A percentile compares a stretch with the other conserved stretches of the same genome.
Conservation (phyloP, 2,888 invertebrate genomes). For the Abscondita cerata region DNA sequence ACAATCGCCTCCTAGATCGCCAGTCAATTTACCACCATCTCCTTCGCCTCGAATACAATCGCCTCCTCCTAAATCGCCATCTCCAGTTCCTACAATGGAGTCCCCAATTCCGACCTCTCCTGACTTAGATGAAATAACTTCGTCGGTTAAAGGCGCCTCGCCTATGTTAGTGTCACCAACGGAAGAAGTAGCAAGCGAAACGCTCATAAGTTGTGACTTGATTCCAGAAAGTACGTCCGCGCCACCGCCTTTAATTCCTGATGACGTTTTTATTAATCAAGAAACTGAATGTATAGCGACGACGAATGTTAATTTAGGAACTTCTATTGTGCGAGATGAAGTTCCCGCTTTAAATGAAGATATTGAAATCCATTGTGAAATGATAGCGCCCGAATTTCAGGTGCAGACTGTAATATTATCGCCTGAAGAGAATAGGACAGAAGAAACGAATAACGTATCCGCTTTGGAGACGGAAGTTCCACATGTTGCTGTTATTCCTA, state of each 20-base stretch:
- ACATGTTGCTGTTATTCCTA: slow-evolving; percentile 51
- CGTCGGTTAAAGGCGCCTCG: slow-evolving; percentile 52
- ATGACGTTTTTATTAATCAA: slow-evolving; percentile 26
- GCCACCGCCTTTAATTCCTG: slow-evolving; percentile 2
- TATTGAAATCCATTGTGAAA: slow-evolving; percentile 43
- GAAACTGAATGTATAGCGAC: slow-evolving; percentile 42
- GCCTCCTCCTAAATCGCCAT: not conserved
- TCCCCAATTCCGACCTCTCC: not conserved
- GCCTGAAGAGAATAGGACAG: slow-evolving; percentile 47
- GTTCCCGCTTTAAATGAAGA: slow-evolving; percentile 43
- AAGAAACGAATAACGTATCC: slow-evolving; percentile 33
- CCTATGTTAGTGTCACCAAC: slow-evolving; percentile 10
- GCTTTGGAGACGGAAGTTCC: slow-evolving; percentile 42
- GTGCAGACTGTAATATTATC: slow-evolving; percentile 48
- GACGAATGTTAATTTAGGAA: slow-evolving; percentile 45
- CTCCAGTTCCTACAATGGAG: not conserved
- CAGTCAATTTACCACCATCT: not conserved
- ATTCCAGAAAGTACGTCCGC: not conserved
- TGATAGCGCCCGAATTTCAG: slow-evolving; percentile 49
- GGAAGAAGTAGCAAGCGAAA: slow-evolving; percentile 4
- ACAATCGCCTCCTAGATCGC: slow-evolving; percentile 10
- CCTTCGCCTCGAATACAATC: not conserved
- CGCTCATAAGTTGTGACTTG: slow-evolving; percentile 15
- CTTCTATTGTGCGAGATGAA: slow-evolving; percentile 43
- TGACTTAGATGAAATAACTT: slow-evolving; percentile 52